Conservation (phyloP, 2,113 vertebrate species). For the Mirounga angustirostris region DNA sequence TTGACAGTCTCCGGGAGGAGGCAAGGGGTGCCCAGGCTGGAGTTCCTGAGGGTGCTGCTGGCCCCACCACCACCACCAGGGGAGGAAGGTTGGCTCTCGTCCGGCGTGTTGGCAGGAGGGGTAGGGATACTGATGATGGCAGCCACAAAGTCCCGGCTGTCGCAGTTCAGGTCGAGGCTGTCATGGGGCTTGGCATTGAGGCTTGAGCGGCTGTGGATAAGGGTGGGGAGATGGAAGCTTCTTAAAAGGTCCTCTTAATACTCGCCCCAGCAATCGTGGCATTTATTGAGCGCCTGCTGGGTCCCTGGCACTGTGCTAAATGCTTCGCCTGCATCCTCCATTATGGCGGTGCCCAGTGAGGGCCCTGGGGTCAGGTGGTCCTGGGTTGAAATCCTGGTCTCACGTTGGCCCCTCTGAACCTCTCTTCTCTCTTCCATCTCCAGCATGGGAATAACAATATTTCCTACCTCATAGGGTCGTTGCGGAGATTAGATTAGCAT, state of each 20-base stretch:
- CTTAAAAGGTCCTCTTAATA: constrained; percentile 60
- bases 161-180: constrained; percentile 93
- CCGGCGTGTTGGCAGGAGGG: constrained; percentile 93
- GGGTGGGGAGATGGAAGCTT: constrained; percentile 45
- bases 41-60: constrained; percentile 90
- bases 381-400: neutral
- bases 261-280: neutral
- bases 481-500: neutral
- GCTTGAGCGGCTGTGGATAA: constrained; percentile 91
- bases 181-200: constrained; percentile 92
- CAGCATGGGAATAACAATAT: constrained; percentile 1
- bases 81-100: constrained; percentile 91
- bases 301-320: neutral
- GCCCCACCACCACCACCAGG: constrained; percentile 80
- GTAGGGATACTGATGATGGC: constrained; percentile 96
- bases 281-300: neutral
- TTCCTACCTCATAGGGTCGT: neutral
- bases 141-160: constrained; percentile 91
- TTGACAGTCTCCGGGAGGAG: constrained; percentile 91
- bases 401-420: constrained; percentile 6
- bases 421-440: constrained; percentile 14
- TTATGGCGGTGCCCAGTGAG: neutral
- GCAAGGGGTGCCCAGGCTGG: constrained; percentile 86
- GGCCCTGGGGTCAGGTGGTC: neutral
- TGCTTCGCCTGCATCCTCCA: neutral